These are phyloP conservation scores for Pterophyllum scalare DNA, from an alignment of 2,113 vertebrate genomes.

Conservation along the genomic window DNA sequence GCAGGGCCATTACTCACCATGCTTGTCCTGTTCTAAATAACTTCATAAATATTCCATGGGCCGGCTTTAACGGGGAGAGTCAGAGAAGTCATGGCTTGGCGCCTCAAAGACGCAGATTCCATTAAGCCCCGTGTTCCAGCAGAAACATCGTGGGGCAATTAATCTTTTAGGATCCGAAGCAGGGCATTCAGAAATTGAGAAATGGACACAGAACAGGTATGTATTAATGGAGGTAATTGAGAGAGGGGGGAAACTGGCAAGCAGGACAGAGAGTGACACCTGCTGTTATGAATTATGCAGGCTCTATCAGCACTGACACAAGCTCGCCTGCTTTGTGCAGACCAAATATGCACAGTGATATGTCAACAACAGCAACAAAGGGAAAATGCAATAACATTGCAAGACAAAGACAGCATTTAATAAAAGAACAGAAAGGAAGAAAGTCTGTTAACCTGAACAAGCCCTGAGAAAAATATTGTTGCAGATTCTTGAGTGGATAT, in stretches of 20 bases:
- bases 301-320: conserved; percentile 25
- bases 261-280: conserved; percentile 47
- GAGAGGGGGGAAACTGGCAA: background rate
- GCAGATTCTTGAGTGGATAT: background rate
- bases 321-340: conserved; percentile 1
- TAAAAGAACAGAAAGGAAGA: background rate
- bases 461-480: background rate
- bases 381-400: background rate
- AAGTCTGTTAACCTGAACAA: conserved; percentile 3
- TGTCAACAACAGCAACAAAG: conserved; percentile 13
- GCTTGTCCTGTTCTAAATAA: conserved; percentile 61
- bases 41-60: conserved; percentile 77
- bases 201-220: conserved; percentile 36
- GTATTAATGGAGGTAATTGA: conserved; percentile 40
- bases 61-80: conserved; percentile 47
- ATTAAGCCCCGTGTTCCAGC: conserved; percentile 67
- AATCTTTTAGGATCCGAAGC: conserved; percentile 72
- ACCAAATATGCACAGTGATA: conserved; percentile 35
- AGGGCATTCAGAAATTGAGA: conserved; percentile 21
- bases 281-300: conserved; percentile 65
- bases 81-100: conserved; percentile 44
- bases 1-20: conserved; percentile 64
- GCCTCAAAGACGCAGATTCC: conserved; percentile 59
- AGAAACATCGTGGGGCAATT: conserved; percentile 68
- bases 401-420: background rate